A percentile compares a stretch with the other conserved stretches of the same genome.
These are phyloP conservation scores for Drosophila chauvacae DNA, from an alignment of 1,140 invertebrate species.

Conservation along the genomic window DNA sequence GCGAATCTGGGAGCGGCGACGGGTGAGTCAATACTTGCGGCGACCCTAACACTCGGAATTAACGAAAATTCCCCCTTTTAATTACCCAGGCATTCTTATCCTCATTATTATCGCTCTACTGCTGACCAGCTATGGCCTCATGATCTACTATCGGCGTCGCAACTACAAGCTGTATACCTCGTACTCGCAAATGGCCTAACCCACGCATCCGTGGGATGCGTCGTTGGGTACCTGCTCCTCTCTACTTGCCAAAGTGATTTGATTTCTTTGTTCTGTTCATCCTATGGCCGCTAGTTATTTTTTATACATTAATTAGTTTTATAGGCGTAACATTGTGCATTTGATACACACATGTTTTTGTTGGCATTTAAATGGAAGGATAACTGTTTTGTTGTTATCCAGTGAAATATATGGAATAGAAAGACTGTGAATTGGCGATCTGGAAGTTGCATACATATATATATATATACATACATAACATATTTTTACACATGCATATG, in stretches of 20 bases:
- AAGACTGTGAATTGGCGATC: conserved; percentile 76
- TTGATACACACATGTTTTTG: conserved; percentile 21
- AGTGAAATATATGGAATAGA: conserved; percentile 54
- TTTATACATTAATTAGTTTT: conserved; percentile 16
- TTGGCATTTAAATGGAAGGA: conserved; percentile 43
- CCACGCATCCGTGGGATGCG: background rate
- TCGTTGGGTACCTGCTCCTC: background rate
- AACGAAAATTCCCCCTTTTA: background rate
- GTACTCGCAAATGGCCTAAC: conserved; percentile 77
- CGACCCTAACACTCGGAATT: background rate
- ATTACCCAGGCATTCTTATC: conserved; percentile 66
- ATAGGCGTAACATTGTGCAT: conserved; percentile 29
- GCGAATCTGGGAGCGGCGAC: conserved; percentile 78
- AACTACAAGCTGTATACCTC: conserved; percentile 67
- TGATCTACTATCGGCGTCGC: conserved; percentile 79
- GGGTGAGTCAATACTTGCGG: conserved; percentile 48
- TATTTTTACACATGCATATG: conserved; percentile 34
- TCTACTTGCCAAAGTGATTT: conserved; percentile 25
- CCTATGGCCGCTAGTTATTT: conserved; percentile 9
- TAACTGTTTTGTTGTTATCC: conserved; percentile 47
- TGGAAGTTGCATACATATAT: conserved; percentile 66
- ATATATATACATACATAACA: conserved; percentile 52
- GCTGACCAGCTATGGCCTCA: conserved; percentile 65
- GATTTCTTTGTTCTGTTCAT: conserved; percentile 1
- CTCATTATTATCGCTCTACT: conserved; percentile 64